phyloP scores from a whole-genome alignment of 2,888 invertebrate species.

The Rhogogaster chlorosoma region DNA sequence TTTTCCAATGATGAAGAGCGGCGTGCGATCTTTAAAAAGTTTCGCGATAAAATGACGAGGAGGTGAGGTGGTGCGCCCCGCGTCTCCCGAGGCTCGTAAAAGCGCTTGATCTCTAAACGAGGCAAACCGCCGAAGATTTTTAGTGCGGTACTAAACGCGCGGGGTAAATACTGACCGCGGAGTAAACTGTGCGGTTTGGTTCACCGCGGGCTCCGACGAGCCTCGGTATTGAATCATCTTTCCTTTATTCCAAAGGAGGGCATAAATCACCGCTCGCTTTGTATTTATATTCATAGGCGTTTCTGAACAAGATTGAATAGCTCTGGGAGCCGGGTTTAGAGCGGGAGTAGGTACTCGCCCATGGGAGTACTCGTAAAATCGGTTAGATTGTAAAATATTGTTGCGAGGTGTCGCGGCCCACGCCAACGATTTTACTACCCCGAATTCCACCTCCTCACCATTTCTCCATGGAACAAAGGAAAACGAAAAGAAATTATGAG shows the following conservation, averaged over 20 bases:
- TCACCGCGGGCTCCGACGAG: not conserved
- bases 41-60: slow-evolving; percentile 52
- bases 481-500: not conserved
- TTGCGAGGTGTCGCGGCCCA: slow-evolving; percentile 58
- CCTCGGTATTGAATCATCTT: slow-evolving; percentile 69
- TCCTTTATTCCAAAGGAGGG: slow-evolving; percentile 57
- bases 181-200: slow-evolving; percentile 64
- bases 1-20: no score
- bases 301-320: slow-evolving; percentile 74
- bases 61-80: not conserved
- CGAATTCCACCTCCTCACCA: not conserved
- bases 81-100: slow-evolving; percentile 63
- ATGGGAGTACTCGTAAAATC: slow-evolving; percentile 72
- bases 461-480: not conserved
- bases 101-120: slow-evolving; percentile 69
- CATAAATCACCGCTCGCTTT: slow-evolving; percentile 73
- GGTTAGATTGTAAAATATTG: slow-evolving; percentile 74
- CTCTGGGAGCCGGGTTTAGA: slow-evolving; percentile 52
- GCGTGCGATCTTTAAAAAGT: not conserved
- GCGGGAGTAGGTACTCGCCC: slow-evolving; percentile 52
- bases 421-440: not conserved
- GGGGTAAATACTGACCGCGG: slow-evolving; percentile 74
- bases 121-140: slow-evolving; percentile 62
- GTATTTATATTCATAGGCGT: slow-evolving; percentile 75
- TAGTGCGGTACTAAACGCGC: slow-evolving; percentile 70